Percentiles rank a stretch among this genome's conserved stretches.
Evolutionary conservation across 1,140 invertebrate species (phyloP).

Genomic region (Helicoverpa armigera): DNA sequence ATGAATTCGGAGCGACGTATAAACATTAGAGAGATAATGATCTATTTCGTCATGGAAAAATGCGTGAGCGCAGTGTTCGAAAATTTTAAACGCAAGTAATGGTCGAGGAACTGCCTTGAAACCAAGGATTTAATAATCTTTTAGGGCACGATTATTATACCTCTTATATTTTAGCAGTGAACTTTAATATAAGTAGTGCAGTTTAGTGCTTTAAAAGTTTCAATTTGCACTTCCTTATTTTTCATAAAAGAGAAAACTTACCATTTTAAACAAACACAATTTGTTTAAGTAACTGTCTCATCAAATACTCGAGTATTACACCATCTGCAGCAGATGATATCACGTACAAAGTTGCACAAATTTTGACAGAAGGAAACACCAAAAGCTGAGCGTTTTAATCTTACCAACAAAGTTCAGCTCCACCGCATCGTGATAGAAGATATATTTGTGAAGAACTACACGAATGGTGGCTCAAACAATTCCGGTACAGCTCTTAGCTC

Average conservation of each 20-base stretch:
- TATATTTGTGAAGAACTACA: conserved; percentile 59
- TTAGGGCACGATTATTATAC: neutral
- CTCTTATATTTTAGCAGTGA: neutral
- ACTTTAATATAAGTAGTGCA: neutral
- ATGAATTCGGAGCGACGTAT: neutral
- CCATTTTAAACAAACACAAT: neutral
- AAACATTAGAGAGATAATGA: neutral
- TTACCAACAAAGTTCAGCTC: conserved; percentile 48
- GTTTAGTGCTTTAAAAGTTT: neutral
- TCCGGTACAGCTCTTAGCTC: conserved; percentile 66
- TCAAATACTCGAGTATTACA: conserved; percentile 6
- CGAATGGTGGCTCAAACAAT: conserved; percentile 55
- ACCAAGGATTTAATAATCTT: conserved; percentile 16
- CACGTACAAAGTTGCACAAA: conserved; percentile 46
- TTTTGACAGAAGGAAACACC: conserved; percentile 28
- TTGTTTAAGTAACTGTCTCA: conserved; percentile 2
- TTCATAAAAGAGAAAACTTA: conserved; percentile 4
- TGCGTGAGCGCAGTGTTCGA: conserved; percentile 9
- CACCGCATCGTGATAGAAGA: conserved; percentile 39
- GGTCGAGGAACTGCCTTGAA: conserved; percentile 28
- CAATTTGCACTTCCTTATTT: conserved; percentile 22
- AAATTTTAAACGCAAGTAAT: conserved; percentile 14
- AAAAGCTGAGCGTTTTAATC: conserved; percentile 36
- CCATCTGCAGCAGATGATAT: conserved; percentile 23
- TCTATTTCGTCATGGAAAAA: conserved; percentile 31